phyloP scores from a whole-genome alignment of 2,888 invertebrate genomes.

The Griposia aprilina region DNA sequence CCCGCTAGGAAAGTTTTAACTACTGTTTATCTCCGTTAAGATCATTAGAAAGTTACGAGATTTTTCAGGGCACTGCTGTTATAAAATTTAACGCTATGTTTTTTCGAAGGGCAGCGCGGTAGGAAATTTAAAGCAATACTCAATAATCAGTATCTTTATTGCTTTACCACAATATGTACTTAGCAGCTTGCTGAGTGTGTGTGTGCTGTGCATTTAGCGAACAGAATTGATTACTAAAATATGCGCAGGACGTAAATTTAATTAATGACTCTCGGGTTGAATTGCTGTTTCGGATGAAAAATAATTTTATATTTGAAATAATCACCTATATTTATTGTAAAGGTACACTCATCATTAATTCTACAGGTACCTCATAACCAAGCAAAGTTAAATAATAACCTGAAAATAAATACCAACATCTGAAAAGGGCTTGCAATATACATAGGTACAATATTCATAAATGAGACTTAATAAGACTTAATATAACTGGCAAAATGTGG shows the following conservation, averaged over 20 bases:
- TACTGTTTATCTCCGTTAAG: conserved; percentile 29
- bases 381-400: background rate
- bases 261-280: background rate
- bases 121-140: background rate
- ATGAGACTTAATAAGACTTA: too few relatives aligned
- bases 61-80: conserved; percentile 27
- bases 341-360: background rate
- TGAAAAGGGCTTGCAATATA: conserved; percentile 25
- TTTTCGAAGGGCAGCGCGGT: background rate
- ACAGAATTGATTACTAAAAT: background rate
- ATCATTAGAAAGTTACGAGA: conserved; percentile 50
- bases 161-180: too few relatives aligned
- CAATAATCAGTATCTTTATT: too few relatives aligned
- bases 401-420: background rate
- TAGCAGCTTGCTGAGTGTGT: too few relatives aligned
- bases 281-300: background rate
- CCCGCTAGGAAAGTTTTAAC: conserved; percentile 55
- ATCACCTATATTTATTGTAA: background rate
- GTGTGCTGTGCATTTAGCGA: too few relatives aligned
- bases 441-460: background rate
- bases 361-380: background rate
- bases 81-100: conserved; percentile 28
- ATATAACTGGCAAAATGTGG: too few relatives aligned
- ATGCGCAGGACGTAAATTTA: too few relatives aligned
- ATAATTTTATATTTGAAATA: background rate